A percentile compares a stretch with the other conserved stretches of the same genome.
Evolutionary conservation across 2,797 vertebrate species (phyloP).

Genomic region (Cirrhinus mrigala): DNA sequence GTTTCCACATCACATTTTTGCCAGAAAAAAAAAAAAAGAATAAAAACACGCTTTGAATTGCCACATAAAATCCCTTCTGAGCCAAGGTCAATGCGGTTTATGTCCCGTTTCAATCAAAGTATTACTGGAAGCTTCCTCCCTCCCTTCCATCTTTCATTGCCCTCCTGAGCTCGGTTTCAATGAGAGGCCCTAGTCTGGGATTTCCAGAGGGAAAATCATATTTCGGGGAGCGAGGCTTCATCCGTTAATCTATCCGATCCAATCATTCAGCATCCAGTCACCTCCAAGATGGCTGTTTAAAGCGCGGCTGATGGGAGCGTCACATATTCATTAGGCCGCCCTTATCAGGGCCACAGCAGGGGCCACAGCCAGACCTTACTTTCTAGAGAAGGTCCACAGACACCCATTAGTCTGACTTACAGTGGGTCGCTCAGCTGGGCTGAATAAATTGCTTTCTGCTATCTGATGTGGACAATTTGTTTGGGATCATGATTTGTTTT

Average conservation of each 20-base stretch:
- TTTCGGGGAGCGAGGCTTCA: constrained; percentile 3
- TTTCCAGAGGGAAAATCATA: constrained; percentile 41
- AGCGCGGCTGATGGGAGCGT: constrained; percentile 30
- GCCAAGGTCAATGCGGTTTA: constrained; percentile 31
- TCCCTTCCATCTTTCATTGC: constrained; percentile 12
- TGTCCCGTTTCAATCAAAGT: constrained; percentile 29
- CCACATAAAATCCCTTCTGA: constrained; percentile 34
- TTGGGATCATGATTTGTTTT: constrained; percentile 10
- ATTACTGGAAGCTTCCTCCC: constrained; percentile 33
- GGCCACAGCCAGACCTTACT: constrained; percentile 19
- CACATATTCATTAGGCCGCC: constrained; percentile 41
- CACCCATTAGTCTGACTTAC: constrained; percentile 20
- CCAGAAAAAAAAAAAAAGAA: background rate
- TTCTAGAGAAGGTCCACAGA: constrained; percentile 1
- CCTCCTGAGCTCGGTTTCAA: constrained; percentile 11
- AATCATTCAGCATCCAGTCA: constrained; percentile 18
- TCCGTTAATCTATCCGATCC: constrained; percentile 29
- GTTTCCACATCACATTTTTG: constrained; percentile 26
- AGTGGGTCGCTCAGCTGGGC: background rate
- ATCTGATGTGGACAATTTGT: constrained; percentile 29
- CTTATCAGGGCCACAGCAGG: constrained; percentile 34
- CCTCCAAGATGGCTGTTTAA: constrained; percentile 27
- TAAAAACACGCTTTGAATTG: constrained; percentile 24
- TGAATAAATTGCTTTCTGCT: constrained; percentile 44
- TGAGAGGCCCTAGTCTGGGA: constrained; percentile 16